A percentile compares a stretch with the other conserved stretches of the same genome.
These are phyloP conservation scores for Pachliopta kotzebuea DNA, from an alignment of 2,888 invertebrate genomes.

Conservation along the genomic window DNA sequence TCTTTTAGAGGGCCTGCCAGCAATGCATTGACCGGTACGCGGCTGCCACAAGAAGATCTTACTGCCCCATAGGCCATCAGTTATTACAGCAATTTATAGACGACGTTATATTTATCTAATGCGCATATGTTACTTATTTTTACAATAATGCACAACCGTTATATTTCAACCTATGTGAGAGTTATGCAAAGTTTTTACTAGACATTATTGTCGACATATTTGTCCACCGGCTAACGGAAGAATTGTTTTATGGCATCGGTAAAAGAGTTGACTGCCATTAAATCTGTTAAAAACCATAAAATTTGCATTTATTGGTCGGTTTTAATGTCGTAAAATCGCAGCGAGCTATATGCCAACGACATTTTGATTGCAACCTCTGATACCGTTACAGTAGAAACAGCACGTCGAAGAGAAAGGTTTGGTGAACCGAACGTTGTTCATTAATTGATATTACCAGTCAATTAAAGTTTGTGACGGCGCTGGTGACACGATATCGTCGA, in stretches of 20 bases:
- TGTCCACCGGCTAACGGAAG: constrained; percentile 52
- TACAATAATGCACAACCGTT: too few relatives aligned
- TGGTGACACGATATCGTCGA: constrained; percentile 47
- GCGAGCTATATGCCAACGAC: constrained; percentile 72
- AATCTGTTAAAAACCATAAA: constrained; percentile 79
- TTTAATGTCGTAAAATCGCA: constrained; percentile 70
- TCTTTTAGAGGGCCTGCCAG: too few relatives aligned
- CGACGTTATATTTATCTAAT: too few relatives aligned
- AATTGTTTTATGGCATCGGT: constrained; percentile 68
- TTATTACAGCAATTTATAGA: too few relatives aligned
- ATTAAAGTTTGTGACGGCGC: constrained; percentile 62
- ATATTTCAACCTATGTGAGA: too few relatives aligned
- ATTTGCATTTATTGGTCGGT: constrained; percentile 80
- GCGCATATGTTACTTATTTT: too few relatives aligned
- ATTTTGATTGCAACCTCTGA: constrained; percentile 72
- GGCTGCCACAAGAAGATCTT: too few relatives aligned
- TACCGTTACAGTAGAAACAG: constrained; percentile 56
- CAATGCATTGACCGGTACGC: too few relatives aligned
- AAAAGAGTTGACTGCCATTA: constrained; percentile 76
- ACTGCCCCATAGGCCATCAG: too few relatives aligned
- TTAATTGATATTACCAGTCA: constrained; percentile 74
- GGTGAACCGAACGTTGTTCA: constrained; percentile 62
- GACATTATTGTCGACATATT: constrained; percentile 39
- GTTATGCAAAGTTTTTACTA: too few relatives aligned
- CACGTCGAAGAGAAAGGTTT: constrained; percentile 53